These are phyloP conservation scores for Zoanthus sociatus DNA, from an alignment of 92 coral and sea anemone genomes.

Conservation along the genomic window DNA sequence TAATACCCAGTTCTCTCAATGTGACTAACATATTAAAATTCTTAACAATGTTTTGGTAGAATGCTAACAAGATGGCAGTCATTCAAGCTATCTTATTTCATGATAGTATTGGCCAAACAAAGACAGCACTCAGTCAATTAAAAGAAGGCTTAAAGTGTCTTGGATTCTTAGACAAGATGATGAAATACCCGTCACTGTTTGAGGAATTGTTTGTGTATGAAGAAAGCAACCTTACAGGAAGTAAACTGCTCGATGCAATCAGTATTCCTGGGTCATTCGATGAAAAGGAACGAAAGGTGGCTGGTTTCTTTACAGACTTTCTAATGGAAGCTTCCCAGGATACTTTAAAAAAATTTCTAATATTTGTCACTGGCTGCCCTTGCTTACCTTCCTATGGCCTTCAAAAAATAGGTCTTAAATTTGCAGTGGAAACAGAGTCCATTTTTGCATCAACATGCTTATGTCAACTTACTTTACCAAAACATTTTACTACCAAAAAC, in stretches of 20 bases:
- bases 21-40: conserved; percentile 4
- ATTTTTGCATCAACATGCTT: conserved; percentile 62
- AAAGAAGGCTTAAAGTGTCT: conserved; percentile 48
- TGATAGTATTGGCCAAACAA: conserved; percentile 53
- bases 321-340: conserved; percentile 49
- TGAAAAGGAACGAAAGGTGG: conserved; percentile 44
- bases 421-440: conserved; percentile 1
- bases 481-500: conserved; percentile 13
- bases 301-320: conserved; percentile 51
- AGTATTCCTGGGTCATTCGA: conserved; percentile 41
- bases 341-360: conserved; percentile 45
- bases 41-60: conserved; percentile 36
- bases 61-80: conserved; percentile 55
- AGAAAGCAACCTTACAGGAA: conserved; percentile 28
- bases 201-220: conserved; percentile 55
- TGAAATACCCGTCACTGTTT: conserved; percentile 49
- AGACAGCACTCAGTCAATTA: conserved; percentile 56
- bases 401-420: conserved; percentile 35
- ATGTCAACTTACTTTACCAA: conserved; percentile 57
- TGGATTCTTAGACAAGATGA: conserved; percentile 54
- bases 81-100: conserved; percentile 64
- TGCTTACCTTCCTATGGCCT: conserved; percentile 59
- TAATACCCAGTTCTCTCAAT: neutral
- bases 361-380: conserved; percentile 51
- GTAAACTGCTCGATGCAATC: conserved; percentile 24